These are phyloP conservation scores for Monochamus alternatus DNA, from an alignment of 2,888 invertebrate genomes.

Conservation along the genomic window DNA sequence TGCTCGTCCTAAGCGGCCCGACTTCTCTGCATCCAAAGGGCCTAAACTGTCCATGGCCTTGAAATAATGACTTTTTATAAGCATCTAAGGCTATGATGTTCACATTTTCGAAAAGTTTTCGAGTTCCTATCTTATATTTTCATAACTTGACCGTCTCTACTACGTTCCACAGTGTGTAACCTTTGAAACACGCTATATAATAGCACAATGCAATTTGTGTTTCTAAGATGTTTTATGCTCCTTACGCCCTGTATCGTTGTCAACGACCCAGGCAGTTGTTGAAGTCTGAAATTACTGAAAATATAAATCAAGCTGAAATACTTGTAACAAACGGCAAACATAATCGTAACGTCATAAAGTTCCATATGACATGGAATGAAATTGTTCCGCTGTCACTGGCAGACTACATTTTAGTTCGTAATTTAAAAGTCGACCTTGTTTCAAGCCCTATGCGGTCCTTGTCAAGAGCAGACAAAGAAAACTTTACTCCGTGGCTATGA, in stretches of 20 bases:
- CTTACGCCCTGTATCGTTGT: background rate
- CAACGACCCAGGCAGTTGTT: constrained; percentile 45
- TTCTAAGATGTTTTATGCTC: background rate
- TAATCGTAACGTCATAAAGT: constrained; percentile 66
- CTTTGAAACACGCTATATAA: too few relatives aligned
- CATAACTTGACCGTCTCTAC: too few relatives aligned
- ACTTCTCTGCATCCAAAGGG: too few relatives aligned
- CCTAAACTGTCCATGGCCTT: too few relatives aligned
- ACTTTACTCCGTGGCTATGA: constrained; percentile 50
- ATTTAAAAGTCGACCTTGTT: constrained; percentile 66
- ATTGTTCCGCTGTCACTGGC: constrained; percentile 65
- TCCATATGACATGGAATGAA: constrained; percentile 63
- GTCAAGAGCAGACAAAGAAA: constrained; percentile 63
- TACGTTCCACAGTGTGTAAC: too few relatives aligned
- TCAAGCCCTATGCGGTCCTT: constrained; percentile 63
- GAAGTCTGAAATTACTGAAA: constrained; percentile 50
- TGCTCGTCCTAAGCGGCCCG: too few relatives aligned
- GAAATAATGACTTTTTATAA: too few relatives aligned
- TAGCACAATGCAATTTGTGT: too few relatives aligned
- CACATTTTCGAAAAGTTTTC: too few relatives aligned
- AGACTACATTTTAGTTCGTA: constrained; percentile 64
- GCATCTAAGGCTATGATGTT: too few relatives aligned
- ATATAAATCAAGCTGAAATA: constrained; percentile 60
- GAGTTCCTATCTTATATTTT: too few relatives aligned
- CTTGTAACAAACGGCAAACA: constrained; percentile 61